A percentile compares a stretch with the other conserved stretches of the same genome.
Conservation (phyloP, 2,113 vertebrate genomes). For the Semnornis frantzii region DNA sequence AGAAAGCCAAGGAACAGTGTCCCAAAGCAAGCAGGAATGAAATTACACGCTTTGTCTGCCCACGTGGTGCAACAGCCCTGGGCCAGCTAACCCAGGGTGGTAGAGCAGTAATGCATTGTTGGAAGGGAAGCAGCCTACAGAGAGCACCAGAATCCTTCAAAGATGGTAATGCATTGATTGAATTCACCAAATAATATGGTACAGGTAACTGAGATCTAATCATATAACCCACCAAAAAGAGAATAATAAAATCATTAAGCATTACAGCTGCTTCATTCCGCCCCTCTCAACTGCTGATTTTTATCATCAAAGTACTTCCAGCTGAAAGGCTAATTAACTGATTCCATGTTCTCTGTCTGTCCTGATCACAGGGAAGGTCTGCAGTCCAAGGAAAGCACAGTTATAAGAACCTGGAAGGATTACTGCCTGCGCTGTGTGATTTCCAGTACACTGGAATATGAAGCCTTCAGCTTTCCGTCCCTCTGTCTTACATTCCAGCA, state of each 20-base stretch:
- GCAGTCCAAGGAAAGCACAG: background rate
- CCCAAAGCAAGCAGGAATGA: constrained; percentile 53
- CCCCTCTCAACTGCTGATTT: constrained; percentile 15
- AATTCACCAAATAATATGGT: constrained; percentile 32
- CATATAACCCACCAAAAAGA: background rate
- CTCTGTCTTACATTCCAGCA: rapidly evolving
- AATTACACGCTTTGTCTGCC: constrained; percentile 69
- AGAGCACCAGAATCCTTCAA: constrained; percentile 56
- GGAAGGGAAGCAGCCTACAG: constrained; percentile 57
- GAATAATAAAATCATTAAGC: background rate
- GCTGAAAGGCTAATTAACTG: constrained; percentile 6
- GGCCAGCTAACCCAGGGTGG: constrained; percentile 8
- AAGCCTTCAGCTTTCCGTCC: background rate
- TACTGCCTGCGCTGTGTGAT: background rate
- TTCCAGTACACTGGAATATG: background rate
- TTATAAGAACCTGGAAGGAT: background rate
- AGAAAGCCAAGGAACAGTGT: constrained; percentile 62
- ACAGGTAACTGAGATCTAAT: constrained; percentile 36
- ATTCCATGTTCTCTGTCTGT: constrained; percentile 34
- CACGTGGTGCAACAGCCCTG: background rate
- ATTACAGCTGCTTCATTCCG: background rate
- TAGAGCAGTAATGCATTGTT: constrained; percentile 57
- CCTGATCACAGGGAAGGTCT: constrained; percentile 7
- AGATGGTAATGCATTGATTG: constrained; percentile 56
- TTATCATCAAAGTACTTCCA: constrained; percentile 37